A percentile compares a stretch with the other conserved stretches of the same genome.
Conservation (phyloP, 2,888 invertebrate species). For the Yponomeuta evonymella region DNA sequence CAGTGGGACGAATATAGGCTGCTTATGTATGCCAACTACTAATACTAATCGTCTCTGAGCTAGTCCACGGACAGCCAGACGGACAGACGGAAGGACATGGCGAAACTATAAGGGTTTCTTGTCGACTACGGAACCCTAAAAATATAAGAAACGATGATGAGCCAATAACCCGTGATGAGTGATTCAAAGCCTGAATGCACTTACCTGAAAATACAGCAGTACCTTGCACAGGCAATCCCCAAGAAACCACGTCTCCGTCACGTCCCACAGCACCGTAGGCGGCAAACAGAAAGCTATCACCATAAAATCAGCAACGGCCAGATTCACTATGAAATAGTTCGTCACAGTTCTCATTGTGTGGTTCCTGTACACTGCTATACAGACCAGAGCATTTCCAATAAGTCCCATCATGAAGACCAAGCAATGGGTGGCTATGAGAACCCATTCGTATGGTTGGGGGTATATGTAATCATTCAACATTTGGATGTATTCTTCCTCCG, state of each 20-base stretch:
- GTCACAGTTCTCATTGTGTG: constrained; percentile 93
- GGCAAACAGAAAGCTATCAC: constrained; percentile 93
- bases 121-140: no score
- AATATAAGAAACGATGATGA: no score
- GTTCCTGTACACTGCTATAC: constrained; percentile 90
- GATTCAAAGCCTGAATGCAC: constrained; percentile 26
- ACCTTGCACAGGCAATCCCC: constrained; percentile 89
- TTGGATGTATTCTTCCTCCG: constrained; percentile 76
- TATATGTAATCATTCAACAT: constrained; percentile 80
- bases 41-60: no score
- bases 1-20: no score
- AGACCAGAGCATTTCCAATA: constrained; percentile 91
- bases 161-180: no score
- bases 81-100: no score
- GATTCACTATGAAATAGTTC: constrained; percentile 93
- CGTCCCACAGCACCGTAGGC: constrained; percentile 91
- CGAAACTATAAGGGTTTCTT: no score
- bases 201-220: constrained; percentile 92
- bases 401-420: constrained; percentile 87
- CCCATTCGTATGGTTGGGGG: constrained; percentile 85
- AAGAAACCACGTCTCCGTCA: constrained; percentile 95
- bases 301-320: constrained; percentile 91
- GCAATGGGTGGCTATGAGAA: constrained; percentile 83
- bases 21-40: no score
- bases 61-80: no score